phyloP scores from a whole-genome alignment of 2,797 vertebrate species.

The Glyptemys insculpta region DNA sequence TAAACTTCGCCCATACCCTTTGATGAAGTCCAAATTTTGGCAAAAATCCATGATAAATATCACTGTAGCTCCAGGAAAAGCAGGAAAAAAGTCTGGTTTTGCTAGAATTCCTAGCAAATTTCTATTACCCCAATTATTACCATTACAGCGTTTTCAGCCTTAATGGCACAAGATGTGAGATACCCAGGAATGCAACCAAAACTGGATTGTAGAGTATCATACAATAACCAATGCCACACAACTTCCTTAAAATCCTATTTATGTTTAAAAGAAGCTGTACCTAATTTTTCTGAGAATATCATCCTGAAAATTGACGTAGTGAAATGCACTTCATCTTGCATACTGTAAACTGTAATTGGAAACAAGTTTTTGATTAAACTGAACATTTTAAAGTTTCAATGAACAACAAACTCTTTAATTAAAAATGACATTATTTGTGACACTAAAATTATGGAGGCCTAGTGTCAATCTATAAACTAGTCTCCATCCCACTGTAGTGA shows the following conservation, averaged over 20 bases:
- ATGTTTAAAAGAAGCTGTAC: slow-evolving; percentile 14
- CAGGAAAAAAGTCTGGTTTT: too few relatives aligned
- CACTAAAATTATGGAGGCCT: background rate
- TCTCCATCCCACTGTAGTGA: background rate
- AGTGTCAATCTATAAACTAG: background rate
- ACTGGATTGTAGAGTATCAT: background rate
- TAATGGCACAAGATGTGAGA: background rate
- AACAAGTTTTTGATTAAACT: background rate
- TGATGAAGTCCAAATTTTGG: slow-evolving; percentile 44
- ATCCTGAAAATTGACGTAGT: background rate
- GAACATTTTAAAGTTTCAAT: background rate
- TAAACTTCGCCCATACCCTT: background rate
- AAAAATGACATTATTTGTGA: slow-evolving; percentile 2
- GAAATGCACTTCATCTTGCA: background rate
- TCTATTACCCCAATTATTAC: too few relatives aligned
- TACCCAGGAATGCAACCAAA: background rate
- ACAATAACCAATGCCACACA: background rate
- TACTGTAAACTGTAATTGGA: slow-evolving; percentile 7
- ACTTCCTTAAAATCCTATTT: background rate
- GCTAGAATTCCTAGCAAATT: too few relatives aligned
- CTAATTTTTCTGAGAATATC: background rate
- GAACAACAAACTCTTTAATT: background rate
- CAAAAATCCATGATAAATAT: background rate
- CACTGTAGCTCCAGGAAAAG: slow-evolving; percentile 38
- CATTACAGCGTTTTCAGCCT: background rate